Base-by-base conservation (phyloP, 1,140 invertebrate species). In the Solenopsis fugax region DNA sequence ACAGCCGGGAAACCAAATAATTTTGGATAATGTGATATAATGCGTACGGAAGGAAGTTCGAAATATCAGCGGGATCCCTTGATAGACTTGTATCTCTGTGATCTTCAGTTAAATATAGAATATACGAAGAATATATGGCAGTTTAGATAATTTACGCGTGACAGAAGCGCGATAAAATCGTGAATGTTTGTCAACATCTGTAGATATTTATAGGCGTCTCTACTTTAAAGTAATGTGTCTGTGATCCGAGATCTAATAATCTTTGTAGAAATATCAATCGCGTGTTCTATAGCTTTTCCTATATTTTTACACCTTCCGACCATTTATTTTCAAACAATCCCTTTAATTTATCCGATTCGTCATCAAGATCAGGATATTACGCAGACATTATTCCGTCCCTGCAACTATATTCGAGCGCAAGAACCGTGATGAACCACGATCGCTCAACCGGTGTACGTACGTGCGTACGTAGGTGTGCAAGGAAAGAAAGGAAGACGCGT, bases 361-460 rank as follows among this genome's bases (percentile, higher is more conserved):
- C 21, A 50, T 12, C 4, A 52, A 12, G 37, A 60, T 72, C 37
- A 56, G 67, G 67, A 52, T 24, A 13, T 64, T 18, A 41, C n/a
- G 62, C 18, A 54, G 37, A 18, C 45, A 21, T 50, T 60, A 48
- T 84, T 84, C 45, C 69, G 54, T n/a, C 41, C 56, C 54, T 84
- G 69, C n/a, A 48, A 45, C 50, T 54, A 56, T 60, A 50, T 84
- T 84, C 54, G 52, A 58, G 41, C 54, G 41, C 69, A 60, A 84
- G 67, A 84, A 84, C 41, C 80, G 69, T 73, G 80, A 84, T 73
- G 80, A 84, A 71, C 69, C 71, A 10, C 41, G 80, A 82, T 82
- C 54, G 52, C 80, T 75, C 69, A 75, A 75, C 41, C 69, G 69
- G 24, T 24, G 54, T 56, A 81, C 34, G 50, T 54, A 80, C 48